Percentiles rank a stretch among this genome's conserved stretches.
These are phyloP conservation scores for Drosophila varians DNA, from an alignment of 1,140 invertebrate species.

Conservation along the genomic window DNA sequence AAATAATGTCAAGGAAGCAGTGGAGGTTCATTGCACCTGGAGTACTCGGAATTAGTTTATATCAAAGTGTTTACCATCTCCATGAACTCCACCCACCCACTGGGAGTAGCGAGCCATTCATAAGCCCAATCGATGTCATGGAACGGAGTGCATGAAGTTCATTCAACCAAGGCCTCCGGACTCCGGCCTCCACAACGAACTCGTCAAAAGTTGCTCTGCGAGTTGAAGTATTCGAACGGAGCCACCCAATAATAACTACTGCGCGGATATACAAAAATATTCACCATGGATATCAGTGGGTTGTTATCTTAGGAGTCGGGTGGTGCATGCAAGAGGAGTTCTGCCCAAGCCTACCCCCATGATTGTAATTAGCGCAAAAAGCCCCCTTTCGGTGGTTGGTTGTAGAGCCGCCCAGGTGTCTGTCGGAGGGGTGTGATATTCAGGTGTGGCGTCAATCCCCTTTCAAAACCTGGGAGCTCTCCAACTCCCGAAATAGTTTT, in stretches of 20 bases:
- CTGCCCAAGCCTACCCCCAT: background rate
- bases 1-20: conserved; percentile 38
- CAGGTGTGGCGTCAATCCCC: conserved; percentile 27
- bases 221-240: conserved; percentile 41
- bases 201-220: conserved; percentile 53
- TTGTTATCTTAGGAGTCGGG: conserved; percentile 68
- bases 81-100: conserved; percentile 5
- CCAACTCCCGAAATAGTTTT: background rate
- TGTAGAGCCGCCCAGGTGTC: conserved; percentile 23
- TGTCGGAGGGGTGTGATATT: conserved; percentile 12
- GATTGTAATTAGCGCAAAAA: conserved; percentile 62
- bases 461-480: background rate
- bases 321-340: conserved; percentile 61
- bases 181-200: conserved; percentile 28
- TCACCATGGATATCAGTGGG: conserved; percentile 68
- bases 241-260: conserved; percentile 63
- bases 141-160: conserved; percentile 54
- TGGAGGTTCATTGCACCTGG: conserved; percentile 24
- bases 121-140: conserved; percentile 45
- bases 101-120: conserved; percentile 24
- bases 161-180: conserved; percentile 65
- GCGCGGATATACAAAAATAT: conserved; percentile 23
- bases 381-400: conserved; percentile 20
- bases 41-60: conserved; percentile 27
- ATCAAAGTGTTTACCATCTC: conserved; percentile 39